Conservation (phyloP, 2,888 invertebrate species). For the Habroteleia sp. region DNA sequence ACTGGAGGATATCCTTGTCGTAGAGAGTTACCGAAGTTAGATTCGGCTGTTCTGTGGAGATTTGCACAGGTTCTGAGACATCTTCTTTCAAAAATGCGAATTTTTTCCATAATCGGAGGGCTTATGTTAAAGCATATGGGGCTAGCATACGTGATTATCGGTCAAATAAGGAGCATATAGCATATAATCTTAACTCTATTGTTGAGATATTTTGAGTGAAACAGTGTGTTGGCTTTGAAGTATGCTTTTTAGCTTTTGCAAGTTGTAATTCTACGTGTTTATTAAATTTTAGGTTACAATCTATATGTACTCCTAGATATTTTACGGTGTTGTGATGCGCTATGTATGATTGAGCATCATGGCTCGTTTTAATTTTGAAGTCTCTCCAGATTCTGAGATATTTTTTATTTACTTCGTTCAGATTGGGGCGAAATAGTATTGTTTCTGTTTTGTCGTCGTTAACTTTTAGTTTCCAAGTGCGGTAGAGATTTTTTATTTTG, state of each 20-base stretch:
- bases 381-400: slow-evolving; percentile 8
- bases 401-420: not conserved
- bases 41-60: not conserved
- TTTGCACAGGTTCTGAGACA: slow-evolving; percentile 52
- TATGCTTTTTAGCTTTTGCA: slow-evolving; percentile 57
- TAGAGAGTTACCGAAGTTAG: too few species aligned
- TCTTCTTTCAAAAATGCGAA: slow-evolving; percentile 58
- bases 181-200: slow-evolving; percentile 50
- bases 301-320: slow-evolving; percentile 11
- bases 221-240: slow-evolving; percentile 10
- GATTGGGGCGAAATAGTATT: slow-evolving; percentile 47
- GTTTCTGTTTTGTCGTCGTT: slow-evolving; percentile 54
- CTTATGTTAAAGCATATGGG: slow-evolving; percentile 61
- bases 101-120: slow-evolving; percentile 52
- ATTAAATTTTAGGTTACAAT: not conserved
- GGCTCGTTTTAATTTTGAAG: slow-evolving; percentile 12
- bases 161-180: slow-evolving; percentile 56
- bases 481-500: slow-evolving; percentile 41
- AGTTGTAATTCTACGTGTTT: slow-evolving; percentile 17
- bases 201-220: slow-evolving; percentile 49
- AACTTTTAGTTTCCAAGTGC: slow-evolving; percentile 52
- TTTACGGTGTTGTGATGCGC: slow-evolving; percentile 1
- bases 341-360: not conserved
- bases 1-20: not conserved
- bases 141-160: slow-evolving; percentile 53